These are phyloP conservation scores for Hormaphis cornu DNA, from an alignment of 1,140 invertebrate genomes.

Conservation along the genomic window DNA sequence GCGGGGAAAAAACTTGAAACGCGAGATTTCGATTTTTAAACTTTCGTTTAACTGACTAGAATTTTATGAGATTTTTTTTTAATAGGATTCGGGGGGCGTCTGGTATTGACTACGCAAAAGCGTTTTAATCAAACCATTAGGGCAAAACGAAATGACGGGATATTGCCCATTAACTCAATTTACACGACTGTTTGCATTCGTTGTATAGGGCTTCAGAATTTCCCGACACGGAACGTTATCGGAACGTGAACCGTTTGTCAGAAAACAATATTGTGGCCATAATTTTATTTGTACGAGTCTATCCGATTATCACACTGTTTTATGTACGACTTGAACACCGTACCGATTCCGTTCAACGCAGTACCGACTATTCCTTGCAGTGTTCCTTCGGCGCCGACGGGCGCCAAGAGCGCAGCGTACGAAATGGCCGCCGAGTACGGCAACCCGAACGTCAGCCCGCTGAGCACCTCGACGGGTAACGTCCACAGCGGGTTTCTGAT, in stretches of 20 bases:
- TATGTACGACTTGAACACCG: conserved; percentile 31
- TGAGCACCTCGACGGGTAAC: conserved; percentile 72
- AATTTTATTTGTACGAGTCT: not conserved
- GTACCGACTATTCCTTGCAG: no score
- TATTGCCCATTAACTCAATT: no score
- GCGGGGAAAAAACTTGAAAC: not conserved
- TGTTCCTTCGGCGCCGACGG: no score
- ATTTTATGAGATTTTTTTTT: no score
- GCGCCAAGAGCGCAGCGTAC: conserved; percentile 73
- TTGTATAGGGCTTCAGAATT: no score
- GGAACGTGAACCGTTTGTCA: no score
- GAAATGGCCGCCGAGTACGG: conserved; percentile 82
- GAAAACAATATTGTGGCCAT: not conserved
- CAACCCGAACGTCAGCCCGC: conserved; percentile 78
- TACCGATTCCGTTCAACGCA: conserved; percentile 72
- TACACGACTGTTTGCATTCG: no score
- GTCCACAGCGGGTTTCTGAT: conserved; percentile 70
- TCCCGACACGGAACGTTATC: no score
- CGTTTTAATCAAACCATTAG: no score
- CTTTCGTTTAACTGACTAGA: not conserved
- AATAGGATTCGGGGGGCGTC: no score
- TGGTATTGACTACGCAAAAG: no score
- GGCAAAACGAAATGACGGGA: no score
- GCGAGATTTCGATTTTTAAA: not conserved
- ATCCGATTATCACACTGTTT: not conserved